These are phyloP conservation scores for Sciurus carolinensis DNA, from an alignment of 2,797 vertebrate genomes.

Conservation along the genomic window DNA sequence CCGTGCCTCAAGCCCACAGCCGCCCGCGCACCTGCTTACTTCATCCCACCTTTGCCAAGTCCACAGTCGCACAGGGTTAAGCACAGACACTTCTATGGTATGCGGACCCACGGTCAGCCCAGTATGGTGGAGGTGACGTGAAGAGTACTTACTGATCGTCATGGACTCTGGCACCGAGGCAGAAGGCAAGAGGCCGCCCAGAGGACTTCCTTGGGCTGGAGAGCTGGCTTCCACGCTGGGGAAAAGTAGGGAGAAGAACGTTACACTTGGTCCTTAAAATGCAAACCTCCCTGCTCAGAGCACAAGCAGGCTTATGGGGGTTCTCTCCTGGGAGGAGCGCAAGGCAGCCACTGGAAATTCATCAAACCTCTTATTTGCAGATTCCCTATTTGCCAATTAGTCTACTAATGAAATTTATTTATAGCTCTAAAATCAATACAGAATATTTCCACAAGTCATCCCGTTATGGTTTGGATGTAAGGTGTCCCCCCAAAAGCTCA, in stretches of 20 bases:
- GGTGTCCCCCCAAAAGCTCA: too few species aligned
- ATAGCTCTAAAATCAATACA: background rate
- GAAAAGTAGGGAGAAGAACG: conserved; percentile 77
- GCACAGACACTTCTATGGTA: accelerated
- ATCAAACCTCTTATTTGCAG: background rate
- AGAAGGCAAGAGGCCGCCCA: conserved; percentile 89
- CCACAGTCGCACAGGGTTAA: accelerated
- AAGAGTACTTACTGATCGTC: conserved; percentile 94
- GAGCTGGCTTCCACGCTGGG: conserved; percentile 93
- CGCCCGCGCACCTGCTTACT: background rate
- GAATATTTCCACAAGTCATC: background rate
- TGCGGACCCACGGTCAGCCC: background rate
- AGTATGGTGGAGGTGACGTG: background rate
- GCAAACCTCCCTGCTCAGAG: background rate
- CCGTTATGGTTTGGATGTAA: too few species aligned
- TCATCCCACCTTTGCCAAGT: background rate
- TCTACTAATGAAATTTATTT: background rate
- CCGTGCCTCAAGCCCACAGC: background rate
- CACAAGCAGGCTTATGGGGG: background rate
- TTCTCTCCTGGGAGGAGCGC: background rate
- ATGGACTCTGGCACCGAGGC: conserved; percentile 94
- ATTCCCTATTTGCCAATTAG: accelerated
- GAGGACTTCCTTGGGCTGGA: conserved; percentile 86
- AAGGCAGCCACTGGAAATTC: background rate
- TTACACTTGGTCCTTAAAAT: background rate